A percentile compares a stretch with the other conserved stretches of the same genome.
phyloP scores from a whole-genome alignment of 2,888 invertebrate genomes.

The Ethmia dodecea region DNA sequence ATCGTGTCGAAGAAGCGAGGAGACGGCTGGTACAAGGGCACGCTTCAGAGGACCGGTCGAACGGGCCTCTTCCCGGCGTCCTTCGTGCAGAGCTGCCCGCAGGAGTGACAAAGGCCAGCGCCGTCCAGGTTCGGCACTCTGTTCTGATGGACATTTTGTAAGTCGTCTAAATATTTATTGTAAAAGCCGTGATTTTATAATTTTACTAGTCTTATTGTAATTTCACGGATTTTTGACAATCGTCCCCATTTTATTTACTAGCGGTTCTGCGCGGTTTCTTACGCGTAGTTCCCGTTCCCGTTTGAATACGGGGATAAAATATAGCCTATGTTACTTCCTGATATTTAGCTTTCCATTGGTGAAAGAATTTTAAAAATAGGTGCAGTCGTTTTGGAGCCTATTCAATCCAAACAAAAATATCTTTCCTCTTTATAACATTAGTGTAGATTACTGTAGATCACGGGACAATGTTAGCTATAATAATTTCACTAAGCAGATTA shows the following conservation, averaged over 20 bases:
- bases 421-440: no score
- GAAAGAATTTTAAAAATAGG: no score
- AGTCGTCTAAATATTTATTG: background rate
- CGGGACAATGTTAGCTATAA: no score
- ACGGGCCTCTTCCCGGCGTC: constrained; percentile 97
- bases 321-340: no score
- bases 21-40: constrained; percentile 97
- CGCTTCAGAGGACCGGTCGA: constrained; percentile 91
- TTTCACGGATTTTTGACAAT: background rate
- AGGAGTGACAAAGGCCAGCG: constrained; percentile 39
- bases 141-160: constrained; percentile 28
- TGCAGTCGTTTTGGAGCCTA: no score
- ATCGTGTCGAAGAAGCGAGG: constrained; percentile 94
- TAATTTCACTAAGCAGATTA: no score
- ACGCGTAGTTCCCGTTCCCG: no score
- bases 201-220: background rate
- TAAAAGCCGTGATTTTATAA: background rate
- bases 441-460: no score
- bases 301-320: no score
- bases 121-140: constrained; percentile 32
- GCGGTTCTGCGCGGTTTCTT: background rate
- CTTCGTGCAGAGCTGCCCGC: constrained; percentile 85
- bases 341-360: no score
- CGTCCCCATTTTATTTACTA: background rate
- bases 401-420: no score